Evolutionary conservation across 2,797 vertebrate genomes (phyloP).

Genomic region (Halcyon badia): DNA sequence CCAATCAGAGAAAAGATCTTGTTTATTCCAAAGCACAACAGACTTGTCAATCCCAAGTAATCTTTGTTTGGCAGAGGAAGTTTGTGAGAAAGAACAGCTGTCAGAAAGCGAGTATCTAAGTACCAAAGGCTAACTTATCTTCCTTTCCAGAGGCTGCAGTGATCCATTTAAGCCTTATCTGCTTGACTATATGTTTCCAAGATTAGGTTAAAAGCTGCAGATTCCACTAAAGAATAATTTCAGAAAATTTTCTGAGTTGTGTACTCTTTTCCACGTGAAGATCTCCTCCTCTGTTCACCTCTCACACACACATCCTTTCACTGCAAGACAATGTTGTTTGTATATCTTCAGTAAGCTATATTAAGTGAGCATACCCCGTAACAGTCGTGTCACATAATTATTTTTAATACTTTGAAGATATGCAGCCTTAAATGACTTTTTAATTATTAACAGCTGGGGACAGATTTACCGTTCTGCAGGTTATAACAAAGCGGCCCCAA

Average conservation of each 20-base stretch:
- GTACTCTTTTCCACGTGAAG: not conserved
- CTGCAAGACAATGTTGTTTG: not conserved
- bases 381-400: not conserved
- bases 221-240: constrained; percentile 4
- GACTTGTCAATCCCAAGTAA: not conserved
- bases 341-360: not conserved
- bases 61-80: not conserved
- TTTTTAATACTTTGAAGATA: constrained; percentile 38
- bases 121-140: constrained; percentile 36
- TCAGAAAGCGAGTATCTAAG: constrained; percentile 3
- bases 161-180: constrained; percentile 56
- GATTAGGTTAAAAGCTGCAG: constrained; percentile 1
- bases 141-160: constrained; percentile 16
- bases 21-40: constrained; percentile 27
- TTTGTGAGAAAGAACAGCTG: constrained; percentile 20
- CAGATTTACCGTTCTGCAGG: not conserved
- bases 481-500: not conserved
- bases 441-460: not conserved
- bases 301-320: not conserved
- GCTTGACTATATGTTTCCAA: not conserved
- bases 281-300: not conserved
- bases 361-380: not conserved
- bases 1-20: constrained; percentile 16
- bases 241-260: not conserved
- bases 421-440: not conserved